Base-by-base conservation (phyloP, 2,113 vertebrate species). In the Excalfactoria chinensis region DNA sequence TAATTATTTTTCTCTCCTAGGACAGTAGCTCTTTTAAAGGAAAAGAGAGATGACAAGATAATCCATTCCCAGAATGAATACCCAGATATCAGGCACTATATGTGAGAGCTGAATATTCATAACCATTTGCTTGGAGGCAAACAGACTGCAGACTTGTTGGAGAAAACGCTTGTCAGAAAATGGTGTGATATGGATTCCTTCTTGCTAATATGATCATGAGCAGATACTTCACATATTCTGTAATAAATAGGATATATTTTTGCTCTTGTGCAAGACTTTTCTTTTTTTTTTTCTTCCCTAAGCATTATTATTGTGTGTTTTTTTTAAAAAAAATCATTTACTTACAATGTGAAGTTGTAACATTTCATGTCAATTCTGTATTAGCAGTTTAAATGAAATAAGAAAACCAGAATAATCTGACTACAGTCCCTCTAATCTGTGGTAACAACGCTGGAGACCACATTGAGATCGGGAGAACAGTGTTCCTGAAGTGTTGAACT, bases 91-190 rank as follows among this genome's bases (percentile, higher is more conserved):
- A 86, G 67, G 19, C 21, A 67, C 11, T 74, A 6, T 56, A 83
- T 68, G 56, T 76, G 46, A 81, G 56, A 86, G 40, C 40, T 88
- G 80, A 86, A 71, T 90, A 88, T 68, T 95, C 85, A 84, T 64
- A 71, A 32, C 30, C 72, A 71, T 26, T 12, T 90, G 25, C 73
- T 86, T 83, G 69, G 73, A 89, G 30, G 19, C 0, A 0, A 94
- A 30, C 40, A 86, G 75, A 56, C 64, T 91, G 64, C 46, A 53
- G n/a, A 78, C 30, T 48, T 79, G 23, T 32, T 35, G 91, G 68
- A 80, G 40, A 72, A 76, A 92, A 85, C 0, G 5, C 23, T 20
- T 9, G 0, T 69, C 68, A 87, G 56, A 88, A 80, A 80, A 43
- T 7, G n/a, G 53, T 41, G 41, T 75, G 67, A 41, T 72, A 16